Evolutionary conservation across 2,113 vertebrate species (phyloP).

Genomic region (Ciconia boyciana): DNA sequence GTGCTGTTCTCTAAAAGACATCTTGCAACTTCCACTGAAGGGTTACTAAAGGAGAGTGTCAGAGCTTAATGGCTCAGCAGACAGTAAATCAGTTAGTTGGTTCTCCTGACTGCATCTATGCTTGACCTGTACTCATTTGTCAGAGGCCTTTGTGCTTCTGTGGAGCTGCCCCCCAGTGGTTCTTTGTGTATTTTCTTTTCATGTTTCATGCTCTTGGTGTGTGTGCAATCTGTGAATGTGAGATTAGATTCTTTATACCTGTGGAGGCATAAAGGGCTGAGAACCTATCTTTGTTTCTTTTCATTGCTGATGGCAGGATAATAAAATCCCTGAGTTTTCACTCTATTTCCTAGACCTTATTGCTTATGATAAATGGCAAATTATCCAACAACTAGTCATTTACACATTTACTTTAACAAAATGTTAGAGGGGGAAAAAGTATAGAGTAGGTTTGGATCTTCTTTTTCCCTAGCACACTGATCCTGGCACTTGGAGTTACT

Average conservation of each 20-base stretch:
- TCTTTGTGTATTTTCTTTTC: neutral
- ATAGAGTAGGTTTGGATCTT: neutral
- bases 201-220: neutral
- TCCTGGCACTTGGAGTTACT: neutral
- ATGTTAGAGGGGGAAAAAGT: neutral
- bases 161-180: neutral
- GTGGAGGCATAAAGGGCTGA: neutral
- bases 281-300: neutral
- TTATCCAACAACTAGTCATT: neutral
- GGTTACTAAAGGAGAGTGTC: neutral
- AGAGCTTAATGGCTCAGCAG: slow-evolving; percentile 6
- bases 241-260: neutral
- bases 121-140: neutral
- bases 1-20: neutral
- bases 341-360: neutral
- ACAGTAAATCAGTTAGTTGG: neutral
- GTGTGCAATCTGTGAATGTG: neutral
- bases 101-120: neutral
- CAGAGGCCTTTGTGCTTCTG: neutral
- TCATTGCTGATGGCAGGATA: neutral
- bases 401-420: neutral
- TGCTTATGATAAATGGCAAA: neutral
- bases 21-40: neutral
- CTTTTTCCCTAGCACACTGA: neutral
- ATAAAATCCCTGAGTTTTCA: neutral